Evolutionary conservation across 2,797 vertebrate species (phyloP).

Genomic region (Gadopsis bispinosus): DNA sequence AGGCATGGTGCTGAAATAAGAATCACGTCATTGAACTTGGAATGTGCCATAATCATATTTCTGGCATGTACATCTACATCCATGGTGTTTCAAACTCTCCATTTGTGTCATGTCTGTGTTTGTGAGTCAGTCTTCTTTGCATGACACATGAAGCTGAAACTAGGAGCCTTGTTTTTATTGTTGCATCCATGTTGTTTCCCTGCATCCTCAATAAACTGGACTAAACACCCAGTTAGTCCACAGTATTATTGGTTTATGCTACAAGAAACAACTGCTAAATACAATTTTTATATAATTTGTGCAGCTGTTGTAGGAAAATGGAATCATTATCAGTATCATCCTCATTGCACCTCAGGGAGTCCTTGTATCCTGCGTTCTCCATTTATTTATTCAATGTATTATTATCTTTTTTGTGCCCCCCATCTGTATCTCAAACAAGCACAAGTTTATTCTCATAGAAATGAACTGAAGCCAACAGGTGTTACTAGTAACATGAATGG

Average conservation of each 20-base stretch:
- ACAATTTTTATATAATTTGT: neutral
- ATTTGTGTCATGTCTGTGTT: constrained; percentile 28
- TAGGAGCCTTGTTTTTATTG: neutral
- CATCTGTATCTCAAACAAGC: neutral
- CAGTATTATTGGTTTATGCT: neutral
- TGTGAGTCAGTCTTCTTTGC: constrained; percentile 54
- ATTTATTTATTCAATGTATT: too few relatives aligned
- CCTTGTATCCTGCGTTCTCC: too few relatives aligned
- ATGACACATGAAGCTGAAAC: constrained; percentile 48
- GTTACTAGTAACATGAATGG: too few relatives aligned
- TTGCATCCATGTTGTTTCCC: constrained; percentile 50
- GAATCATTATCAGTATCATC: too few relatives aligned
- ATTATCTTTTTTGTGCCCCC: too few relatives aligned
- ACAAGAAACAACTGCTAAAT: neutral
- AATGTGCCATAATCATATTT: constrained; percentile 22
- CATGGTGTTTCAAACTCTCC: constrained; percentile 25
- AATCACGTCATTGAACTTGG: neutral
- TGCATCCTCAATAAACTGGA: constrained; percentile 35
- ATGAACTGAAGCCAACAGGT: too few relatives aligned
- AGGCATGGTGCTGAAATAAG: constrained; percentile 31
- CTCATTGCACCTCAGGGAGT: too few relatives aligned
- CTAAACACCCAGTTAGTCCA: neutral
- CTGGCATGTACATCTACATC: constrained; percentile 43
- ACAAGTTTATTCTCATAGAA: too few relatives aligned
- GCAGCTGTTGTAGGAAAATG: neutral